Percentiles rank a stretch among this genome's conserved stretches.
These are phyloP conservation scores for Cacoxenus indagator DNA, from an alignment of 2,888 invertebrate genomes.

Conservation along the genomic window DNA sequence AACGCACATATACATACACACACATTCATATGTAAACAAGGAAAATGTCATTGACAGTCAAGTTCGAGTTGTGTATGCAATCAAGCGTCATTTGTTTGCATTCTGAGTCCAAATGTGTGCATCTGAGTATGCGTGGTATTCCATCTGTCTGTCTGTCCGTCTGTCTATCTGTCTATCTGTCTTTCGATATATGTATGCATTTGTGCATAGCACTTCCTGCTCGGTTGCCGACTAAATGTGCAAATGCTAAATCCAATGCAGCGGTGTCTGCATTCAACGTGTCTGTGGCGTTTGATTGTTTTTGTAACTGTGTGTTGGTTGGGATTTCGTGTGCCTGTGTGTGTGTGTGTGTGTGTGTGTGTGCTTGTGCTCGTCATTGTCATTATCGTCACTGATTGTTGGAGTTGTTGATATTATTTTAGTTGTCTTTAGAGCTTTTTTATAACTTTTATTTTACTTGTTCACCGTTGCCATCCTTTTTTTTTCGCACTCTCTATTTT, in stretches of 20 bases:
- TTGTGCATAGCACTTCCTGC: constrained; percentile 23
- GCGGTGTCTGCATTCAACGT: constrained; percentile 36
- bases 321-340: constrained; percentile 42
- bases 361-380: constrained; percentile 51
- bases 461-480: neutral
- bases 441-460: neutral
- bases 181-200: constrained; percentile 34
- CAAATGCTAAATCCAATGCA: neutral
- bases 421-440: neutral
- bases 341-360: constrained; percentile 37
- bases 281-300: constrained; percentile 12
- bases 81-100: constrained; percentile 57
- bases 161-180: constrained; percentile 24
- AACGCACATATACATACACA: constrained; percentile 31
- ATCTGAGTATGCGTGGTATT: constrained; percentile 35
- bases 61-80: constrained; percentile 46
- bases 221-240: neutral
- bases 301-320: constrained; percentile 6
- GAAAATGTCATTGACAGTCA: neutral
- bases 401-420: constrained; percentile 36
- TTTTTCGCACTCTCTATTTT: neutral
- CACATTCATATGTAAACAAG: constrained; percentile 20
- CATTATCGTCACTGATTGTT: constrained; percentile 46
- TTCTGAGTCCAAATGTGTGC: constrained; percentile 1
- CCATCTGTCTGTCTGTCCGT: constrained; percentile 5